These are phyloP conservation scores for Heloderma charlesbogerti DNA, from an alignment of 2,113 vertebrate genomes.

Conservation along the genomic window DNA sequence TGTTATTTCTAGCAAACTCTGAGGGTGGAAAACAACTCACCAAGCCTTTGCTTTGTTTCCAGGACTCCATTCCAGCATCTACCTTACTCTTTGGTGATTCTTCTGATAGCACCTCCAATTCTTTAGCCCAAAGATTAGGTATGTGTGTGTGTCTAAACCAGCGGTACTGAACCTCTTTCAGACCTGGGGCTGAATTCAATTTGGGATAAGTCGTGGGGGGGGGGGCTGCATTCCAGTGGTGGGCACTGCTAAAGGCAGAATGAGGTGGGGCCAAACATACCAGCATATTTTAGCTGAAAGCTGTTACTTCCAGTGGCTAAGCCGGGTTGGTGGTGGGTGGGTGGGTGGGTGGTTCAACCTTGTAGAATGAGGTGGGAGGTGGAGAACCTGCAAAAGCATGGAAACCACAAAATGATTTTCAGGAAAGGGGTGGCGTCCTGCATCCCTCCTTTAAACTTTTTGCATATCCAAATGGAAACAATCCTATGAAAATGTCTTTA, in stretches of 20 bases:
- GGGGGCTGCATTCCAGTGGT: too few relatives aligned
- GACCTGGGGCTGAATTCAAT: too few relatives aligned
- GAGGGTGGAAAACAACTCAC: background rate
- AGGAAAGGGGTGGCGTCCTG: background rate
- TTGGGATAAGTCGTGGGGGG: background rate
- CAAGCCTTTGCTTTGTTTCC: slow-evolving; percentile 51
- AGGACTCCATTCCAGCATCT: slow-evolving; percentile 90
- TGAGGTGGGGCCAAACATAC: too few relatives aligned
- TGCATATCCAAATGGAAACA: background rate
- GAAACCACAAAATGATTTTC: too few relatives aligned
- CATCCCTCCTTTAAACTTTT: background rate
- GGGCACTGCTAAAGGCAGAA: too few relatives aligned
- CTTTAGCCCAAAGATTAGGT: slow-evolving; percentile 92
- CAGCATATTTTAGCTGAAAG: too few relatives aligned
- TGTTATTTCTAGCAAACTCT: background rate
- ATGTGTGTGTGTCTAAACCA: slow-evolving; percentile 24
- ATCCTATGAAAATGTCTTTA: background rate
- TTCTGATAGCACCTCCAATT: slow-evolving; percentile 85
- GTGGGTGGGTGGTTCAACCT: too few relatives aligned
- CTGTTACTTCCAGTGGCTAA: too few relatives aligned
- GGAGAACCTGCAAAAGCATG: too few relatives aligned
- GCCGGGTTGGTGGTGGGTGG: too few relatives aligned
- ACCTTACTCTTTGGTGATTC: slow-evolving; percentile 88
- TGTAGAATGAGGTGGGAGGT: too few relatives aligned
- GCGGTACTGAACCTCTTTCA: too few relatives aligned